Evolutionary conservation across 2,888 invertebrate species (phyloP), one percentile per base, ranked within the genome.

Genomic region (Frankliniella intonsa): DNA sequence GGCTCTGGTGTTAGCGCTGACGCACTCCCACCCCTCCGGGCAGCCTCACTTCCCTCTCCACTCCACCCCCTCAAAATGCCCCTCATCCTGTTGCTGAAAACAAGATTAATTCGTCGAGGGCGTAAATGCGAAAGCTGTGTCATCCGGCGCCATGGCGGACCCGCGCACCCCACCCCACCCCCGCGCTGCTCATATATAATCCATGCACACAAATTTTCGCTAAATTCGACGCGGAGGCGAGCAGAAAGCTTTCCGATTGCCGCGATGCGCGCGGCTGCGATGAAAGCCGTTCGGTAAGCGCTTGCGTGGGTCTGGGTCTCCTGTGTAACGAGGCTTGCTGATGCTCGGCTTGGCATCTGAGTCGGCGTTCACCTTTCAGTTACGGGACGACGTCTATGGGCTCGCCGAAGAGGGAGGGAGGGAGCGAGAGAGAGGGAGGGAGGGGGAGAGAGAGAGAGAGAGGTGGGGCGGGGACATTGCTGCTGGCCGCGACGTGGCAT

Each of bases 401-500:
- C 38, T 2, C 38, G 38, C 38, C 38, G 5, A 38, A 38, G 38
- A 38, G 38, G 5, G 38, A 38, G 2, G 38, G 38, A 25, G 25
- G 2, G 69, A 76, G 9, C 0, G 69, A 76, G 25, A 76, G 10
- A 10, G 69, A 25, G 69, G 9, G 25, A 19, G 55, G 8, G 38
- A 38, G 38, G 5, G 38, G 5, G 38, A 38, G 38, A n/a, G n/a
- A 19, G 10, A 17, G 65, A 14, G 65, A 22, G 69, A 22, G 22
- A 11, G 69, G 69, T 19, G 69, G 69, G 69, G 25, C 8, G 25
- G 69, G 25, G 69, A 76, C 69, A 25, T 19, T 14, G 55, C 22
- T 76, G 69, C 69, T 76, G 69, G 69, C 69, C 69, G 25, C 69
- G 69, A 76, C 69, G 69, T 76, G 69, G 25, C 69, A 76, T 76